Evolutionary conservation across 2,113 vertebrate species (phyloP), one percentile per base, ranked within the genome.

Genomic region (Ceyx cyanopectus): DNA sequence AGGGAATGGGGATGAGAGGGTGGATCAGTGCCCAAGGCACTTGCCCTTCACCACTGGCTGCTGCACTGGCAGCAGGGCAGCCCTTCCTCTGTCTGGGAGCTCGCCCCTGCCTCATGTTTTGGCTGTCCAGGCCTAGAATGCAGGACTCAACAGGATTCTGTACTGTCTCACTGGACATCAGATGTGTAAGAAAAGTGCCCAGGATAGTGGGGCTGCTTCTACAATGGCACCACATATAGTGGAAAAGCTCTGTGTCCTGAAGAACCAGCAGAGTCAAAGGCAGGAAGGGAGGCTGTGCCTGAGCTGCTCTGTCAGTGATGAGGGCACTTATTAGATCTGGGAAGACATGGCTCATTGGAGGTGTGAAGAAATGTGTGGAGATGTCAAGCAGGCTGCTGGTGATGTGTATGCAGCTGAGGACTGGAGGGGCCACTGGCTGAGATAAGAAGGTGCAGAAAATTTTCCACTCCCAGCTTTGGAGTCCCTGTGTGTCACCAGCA

Each of bases 221-320:
- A 3, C 26, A 30, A 10, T 18, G 45, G 22, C 62, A 19, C 27
- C 29, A n/a, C 1, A 1, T 2, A 7, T 2, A 1, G 20, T 7
- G 30, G 32, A 21, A 51, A 40, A 29, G 57, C 58, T 37, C 43
- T 63, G 43, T 16, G 27, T 34, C 23, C 46, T 22, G n/a, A 30
- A 50, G 62, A 75, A 3, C 21, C 41, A 8, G 4, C 2, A 2
- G 43, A 46, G n/a, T 23, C 32, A 74, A 13, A 50, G 40, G 37
- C 60, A 74, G 86, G 18, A 57, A 14, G 19, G 58, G 68, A 51
- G 22, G 32, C 23, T 34, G 26, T 66, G 26, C 27, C 34, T 34
- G 29, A 29, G 53, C 21, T 61, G 23, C 7, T 48, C 32, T 5
- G 4, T 16, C 32, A 6, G 60, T 48, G 41, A 32, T 29, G 32